A percentile compares a stretch with the other conserved stretches of the same genome.
Conservation (phyloP, 1,140 invertebrate genomes). For the Drepana arcuata region DNA sequence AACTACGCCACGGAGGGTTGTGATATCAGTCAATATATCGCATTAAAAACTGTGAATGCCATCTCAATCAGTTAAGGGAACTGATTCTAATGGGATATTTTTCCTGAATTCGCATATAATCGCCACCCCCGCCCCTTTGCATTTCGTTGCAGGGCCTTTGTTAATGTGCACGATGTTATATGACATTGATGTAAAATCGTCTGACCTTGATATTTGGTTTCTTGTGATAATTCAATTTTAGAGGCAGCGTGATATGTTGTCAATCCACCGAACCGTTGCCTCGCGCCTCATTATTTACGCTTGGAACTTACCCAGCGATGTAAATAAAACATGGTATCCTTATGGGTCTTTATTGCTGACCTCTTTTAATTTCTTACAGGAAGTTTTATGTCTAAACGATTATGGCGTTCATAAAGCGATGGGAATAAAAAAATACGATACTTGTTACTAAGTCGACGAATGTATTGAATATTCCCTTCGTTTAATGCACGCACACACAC, state of each 20-base stretch:
- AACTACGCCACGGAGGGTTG: constrained; percentile 69
- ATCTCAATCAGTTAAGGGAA: constrained; percentile 63
- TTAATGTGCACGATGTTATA: constrained; percentile 68
- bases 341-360: constrained; percentile 53
- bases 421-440: too few relatives aligned
- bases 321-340: constrained; percentile 60
- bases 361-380: constrained; percentile 36
- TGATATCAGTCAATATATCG: constrained; percentile 56
- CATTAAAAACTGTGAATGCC: constrained; percentile 60
- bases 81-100: constrained; percentile 63
- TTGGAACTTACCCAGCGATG: constrained; percentile 49
- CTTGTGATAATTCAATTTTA: constrained; percentile 61
- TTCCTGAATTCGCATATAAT: constrained; percentile 63
- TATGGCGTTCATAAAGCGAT: too few relatives aligned
- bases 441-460: constrained; percentile 1
- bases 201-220: constrained; percentile 71
- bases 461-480: constrained; percentile 11
- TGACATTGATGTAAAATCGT: constrained; percentile 73
- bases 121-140: constrained; percentile 69
- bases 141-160: constrained; percentile 69
- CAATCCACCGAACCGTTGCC: constrained; percentile 48
- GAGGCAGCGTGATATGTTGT: constrained; percentile 47
- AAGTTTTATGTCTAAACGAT: constrained; percentile 23
- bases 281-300: constrained; percentile 49
- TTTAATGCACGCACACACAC: constrained; percentile 18